A percentile compares a stretch with the other conserved stretches of the same genome.
Conservation (phyloP, 2,113 vertebrate genomes). For the Donacobius atricapilla region DNA sequence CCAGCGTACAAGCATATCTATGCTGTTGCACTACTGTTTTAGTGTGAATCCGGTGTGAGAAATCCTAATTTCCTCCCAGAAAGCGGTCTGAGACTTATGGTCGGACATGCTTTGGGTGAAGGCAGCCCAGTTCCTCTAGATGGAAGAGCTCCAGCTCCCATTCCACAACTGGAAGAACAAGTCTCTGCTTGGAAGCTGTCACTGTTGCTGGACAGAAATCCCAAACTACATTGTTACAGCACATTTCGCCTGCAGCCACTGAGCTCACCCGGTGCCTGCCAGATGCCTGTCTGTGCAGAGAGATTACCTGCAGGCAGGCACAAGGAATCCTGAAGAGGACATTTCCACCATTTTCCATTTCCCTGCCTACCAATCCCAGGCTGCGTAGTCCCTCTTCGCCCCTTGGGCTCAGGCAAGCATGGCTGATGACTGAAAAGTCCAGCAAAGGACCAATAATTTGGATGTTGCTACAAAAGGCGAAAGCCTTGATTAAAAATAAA, state of each 20-base stretch:
- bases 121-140: background rate
- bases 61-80: background rate
- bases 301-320: background rate
- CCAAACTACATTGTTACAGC: background rate
- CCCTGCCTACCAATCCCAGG: background rate
- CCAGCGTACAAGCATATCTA: background rate
- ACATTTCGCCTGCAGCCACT: background rate
- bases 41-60: background rate
- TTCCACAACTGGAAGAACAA: background rate
- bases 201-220: background rate
- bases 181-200: background rate
- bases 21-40: background rate
- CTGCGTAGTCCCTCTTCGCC: background rate
- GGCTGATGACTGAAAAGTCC: background rate
- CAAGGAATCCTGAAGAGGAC: background rate
- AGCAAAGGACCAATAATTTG: background rate
- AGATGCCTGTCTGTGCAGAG: background rate
- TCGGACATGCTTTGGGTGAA: background rate
- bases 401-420: background rate
- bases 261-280: background rate
- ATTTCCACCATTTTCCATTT: rapidly evolving
- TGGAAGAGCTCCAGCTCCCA: background rate
- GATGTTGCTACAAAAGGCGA: background rate
- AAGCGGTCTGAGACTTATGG: background rate
- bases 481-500: background rate